These are phyloP conservation scores for Thripadectes ignobilis DNA, from an alignment of 2,797 vertebrate species.

Conservation along the genomic window DNA sequence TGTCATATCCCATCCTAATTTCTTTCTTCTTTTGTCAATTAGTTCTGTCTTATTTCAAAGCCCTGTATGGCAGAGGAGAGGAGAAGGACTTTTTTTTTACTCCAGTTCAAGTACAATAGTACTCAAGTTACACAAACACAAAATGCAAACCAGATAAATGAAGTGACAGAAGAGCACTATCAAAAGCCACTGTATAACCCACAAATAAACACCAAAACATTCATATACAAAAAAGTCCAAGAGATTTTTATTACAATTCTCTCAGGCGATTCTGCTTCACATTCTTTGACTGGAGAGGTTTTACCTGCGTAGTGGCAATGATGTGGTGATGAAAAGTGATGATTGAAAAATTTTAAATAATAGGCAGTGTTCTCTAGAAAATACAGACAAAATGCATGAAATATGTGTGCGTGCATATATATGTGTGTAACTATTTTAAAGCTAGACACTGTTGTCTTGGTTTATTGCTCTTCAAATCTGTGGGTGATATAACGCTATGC, in stretches of 20 bases:
- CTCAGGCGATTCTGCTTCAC: background rate
- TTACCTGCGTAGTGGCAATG: background rate
- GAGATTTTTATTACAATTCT: background rate
- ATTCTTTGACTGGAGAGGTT: background rate
- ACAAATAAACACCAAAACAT: background rate
- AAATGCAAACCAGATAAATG: background rate
- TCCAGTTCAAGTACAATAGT: background rate
- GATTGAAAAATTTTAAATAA: background rate
- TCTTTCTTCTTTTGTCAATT: background rate
- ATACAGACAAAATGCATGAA: background rate
- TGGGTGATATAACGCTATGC: background rate
- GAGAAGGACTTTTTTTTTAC: background rate
- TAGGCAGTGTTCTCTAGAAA: background rate
- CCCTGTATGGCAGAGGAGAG: background rate
- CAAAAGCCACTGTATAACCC: background rate
- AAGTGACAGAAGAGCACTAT: background rate
- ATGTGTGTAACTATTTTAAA: background rate
- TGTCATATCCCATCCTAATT: background rate
- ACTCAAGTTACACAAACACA: background rate
- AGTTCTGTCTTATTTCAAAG: conserved; percentile 1
- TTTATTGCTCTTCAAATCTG: background rate
- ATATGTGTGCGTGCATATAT: background rate
- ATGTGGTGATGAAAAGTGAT: background rate
- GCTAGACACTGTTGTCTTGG: background rate
- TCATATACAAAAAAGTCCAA: background rate